phyloP scores from a whole-genome alignment of 2,797 vertebrate species.

The Anguilla marmorata region DNA sequence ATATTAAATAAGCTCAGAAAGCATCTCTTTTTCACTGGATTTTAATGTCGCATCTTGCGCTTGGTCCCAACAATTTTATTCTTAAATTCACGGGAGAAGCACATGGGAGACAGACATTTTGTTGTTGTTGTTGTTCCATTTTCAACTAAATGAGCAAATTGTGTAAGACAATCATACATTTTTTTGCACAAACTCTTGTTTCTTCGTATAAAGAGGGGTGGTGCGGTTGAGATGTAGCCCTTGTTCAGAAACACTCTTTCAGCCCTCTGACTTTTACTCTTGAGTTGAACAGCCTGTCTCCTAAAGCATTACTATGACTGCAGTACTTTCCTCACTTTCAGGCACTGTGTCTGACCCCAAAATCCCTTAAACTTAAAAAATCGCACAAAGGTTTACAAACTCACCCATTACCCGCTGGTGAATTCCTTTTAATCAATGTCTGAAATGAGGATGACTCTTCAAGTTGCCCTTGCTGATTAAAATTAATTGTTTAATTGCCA shows the following conservation, averaged over 20 bases:
- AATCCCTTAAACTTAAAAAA: constrained; percentile 30
- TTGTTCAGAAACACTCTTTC: neutral
- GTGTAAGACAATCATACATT: neutral
- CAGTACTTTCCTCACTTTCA: neutral
- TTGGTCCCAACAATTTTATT: neutral
- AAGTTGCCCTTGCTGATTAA: constrained; percentile 42
- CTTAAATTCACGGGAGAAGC: neutral
- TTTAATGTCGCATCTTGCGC: neutral
- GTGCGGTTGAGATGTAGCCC: neutral
- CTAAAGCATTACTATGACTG: neutral
- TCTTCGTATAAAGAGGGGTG: neutral
- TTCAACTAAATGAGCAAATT: neutral
- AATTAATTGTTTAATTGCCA: constrained; percentile 44
- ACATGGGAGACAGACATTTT: neutral
- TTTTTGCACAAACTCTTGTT: neutral
- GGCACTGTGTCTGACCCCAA: constrained; percentile 3
- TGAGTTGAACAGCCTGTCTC: neutral
- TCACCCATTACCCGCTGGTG: constrained; percentile 24
- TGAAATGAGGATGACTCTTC: constrained; percentile 40
- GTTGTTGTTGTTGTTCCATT: neutral
- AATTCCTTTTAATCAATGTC: constrained; percentile 42
- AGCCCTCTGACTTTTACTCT: neutral
- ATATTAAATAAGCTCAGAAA: neutral
- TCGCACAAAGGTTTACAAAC: constrained; percentile 4
- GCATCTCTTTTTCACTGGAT: neutral